phyloP scores from a whole-genome alignment of 2,888 invertebrate genomes.

The Archips crataeganus region DNA sequence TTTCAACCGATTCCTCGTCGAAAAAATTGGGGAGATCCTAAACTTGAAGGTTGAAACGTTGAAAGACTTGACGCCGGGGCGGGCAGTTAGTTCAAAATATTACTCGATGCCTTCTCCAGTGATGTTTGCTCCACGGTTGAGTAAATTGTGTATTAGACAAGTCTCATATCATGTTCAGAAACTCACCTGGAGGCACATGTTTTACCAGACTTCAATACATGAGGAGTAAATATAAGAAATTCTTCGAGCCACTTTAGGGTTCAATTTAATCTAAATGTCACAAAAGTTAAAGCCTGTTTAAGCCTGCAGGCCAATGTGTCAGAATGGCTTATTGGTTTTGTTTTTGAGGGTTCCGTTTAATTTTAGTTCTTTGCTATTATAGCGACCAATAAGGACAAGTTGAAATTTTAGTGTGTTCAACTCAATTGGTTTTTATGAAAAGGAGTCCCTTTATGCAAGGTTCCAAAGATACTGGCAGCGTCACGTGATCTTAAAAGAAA shows the following conservation, averaged over 20 bases:
- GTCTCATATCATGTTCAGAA: conserved; percentile 1
- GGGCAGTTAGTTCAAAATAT: background rate
- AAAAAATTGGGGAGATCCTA: too few relatives aligned
- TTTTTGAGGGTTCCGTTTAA: too few relatives aligned
- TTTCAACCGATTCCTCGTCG: too few relatives aligned
- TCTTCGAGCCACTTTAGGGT: background rate
- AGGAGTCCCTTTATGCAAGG: too few relatives aligned
- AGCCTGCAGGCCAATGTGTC: background rate
- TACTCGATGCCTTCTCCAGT: background rate
- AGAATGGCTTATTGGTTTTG: background rate
- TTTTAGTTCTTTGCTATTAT: too few relatives aligned
- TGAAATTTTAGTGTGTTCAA: too few relatives aligned
- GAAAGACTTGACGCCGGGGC: too few relatives aligned
- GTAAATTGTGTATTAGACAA: background rate
- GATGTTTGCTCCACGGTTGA: background rate
- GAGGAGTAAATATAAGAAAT: background rate
- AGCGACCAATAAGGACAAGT: too few relatives aligned
- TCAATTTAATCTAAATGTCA: background rate
- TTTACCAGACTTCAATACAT: background rate
- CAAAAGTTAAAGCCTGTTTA: background rate
- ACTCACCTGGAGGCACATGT: background rate
- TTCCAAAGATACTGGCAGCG: too few relatives aligned
- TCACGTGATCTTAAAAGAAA: too few relatives aligned
- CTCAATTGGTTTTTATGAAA: too few relatives aligned
- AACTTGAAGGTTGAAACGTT: too few relatives aligned